phyloP scores from a whole-genome alignment of 2,113 vertebrate species.

The Paramormyrops kingsleyae region DNA sequence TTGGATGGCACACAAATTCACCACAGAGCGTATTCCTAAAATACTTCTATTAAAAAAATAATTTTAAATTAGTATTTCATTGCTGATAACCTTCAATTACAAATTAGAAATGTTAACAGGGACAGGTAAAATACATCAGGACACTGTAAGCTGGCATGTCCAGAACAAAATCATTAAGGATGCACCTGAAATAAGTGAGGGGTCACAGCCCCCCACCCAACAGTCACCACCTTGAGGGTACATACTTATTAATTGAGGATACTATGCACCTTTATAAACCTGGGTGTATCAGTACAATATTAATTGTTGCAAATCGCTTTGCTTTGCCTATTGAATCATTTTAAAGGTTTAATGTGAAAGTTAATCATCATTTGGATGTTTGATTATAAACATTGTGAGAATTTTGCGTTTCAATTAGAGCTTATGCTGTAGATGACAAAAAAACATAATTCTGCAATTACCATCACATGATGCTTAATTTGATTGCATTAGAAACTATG shows the following conservation, averaged over 20 bases:
- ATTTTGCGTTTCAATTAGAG: not conserved
- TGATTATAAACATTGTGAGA: not conserved
- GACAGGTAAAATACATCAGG: not conserved
- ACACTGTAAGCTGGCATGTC: not conserved
- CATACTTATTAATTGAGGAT: not conserved
- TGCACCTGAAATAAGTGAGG: not conserved
- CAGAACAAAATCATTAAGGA: no score
- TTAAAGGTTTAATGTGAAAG: not conserved
- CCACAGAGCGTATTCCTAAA: not conserved
- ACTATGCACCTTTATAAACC: not conserved
- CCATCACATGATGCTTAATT: not conserved
- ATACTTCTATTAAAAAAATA: not conserved
- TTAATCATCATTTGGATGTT: not conserved
- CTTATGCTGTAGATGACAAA: not conserved
- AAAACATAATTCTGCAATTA: not conserved
- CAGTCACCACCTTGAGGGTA: not conserved
- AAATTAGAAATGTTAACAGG: not conserved
- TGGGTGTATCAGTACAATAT: not conserved
- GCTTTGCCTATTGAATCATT: not conserved
- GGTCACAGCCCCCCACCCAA: not conserved
- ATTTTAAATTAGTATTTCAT: not conserved
- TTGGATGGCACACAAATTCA: not conserved
- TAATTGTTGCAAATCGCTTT: not conserved
- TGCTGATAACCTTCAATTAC: not conserved
- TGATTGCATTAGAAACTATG: not conserved